A percentile compares a stretch with the other conserved stretches of the same genome.
phyloP scores from a whole-genome alignment of 2,113 vertebrate species.

The Erpornis zantholeuca region DNA sequence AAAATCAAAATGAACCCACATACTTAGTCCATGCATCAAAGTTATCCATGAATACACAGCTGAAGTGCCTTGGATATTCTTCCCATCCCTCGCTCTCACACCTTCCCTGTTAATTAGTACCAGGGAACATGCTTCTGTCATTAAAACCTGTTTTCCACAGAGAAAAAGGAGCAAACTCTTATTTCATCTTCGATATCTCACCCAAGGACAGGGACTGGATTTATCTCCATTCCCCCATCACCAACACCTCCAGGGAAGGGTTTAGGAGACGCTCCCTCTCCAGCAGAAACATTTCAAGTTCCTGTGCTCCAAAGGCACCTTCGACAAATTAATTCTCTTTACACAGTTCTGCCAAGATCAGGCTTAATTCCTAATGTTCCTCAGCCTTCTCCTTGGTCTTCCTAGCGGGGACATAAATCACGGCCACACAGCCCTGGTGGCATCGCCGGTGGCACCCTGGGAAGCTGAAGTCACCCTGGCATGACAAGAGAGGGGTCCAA shows the following conservation, averaged over 20 bases:
- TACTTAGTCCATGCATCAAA: background rate
- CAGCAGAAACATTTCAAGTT: background rate
- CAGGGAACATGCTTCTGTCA: background rate
- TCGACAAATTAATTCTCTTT: background rate
- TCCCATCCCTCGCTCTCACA: background rate
- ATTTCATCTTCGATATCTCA: background rate
- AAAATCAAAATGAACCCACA: background rate
- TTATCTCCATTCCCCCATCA: background rate
- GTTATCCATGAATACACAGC: background rate
- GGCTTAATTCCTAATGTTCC: background rate
- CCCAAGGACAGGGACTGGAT: background rate
- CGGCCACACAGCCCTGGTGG: accelerated
- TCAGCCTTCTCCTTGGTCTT: background rate
- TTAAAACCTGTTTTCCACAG: background rate
- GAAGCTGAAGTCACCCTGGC: background rate
- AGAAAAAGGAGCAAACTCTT: background rate
- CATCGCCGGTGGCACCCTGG: background rate
- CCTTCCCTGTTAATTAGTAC: background rate
- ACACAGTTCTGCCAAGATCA: background rate
- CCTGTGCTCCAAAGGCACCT: conserved; percentile 7
- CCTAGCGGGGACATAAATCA: background rate
- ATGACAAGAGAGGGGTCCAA: accelerated
- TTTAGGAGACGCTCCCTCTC: background rate
- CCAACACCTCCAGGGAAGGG: background rate
- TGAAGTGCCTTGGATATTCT: accelerated